Base-by-base conservation (phyloP, 53 echinoderm and acorn worm species). In the Crossaster papposus region DNA sequence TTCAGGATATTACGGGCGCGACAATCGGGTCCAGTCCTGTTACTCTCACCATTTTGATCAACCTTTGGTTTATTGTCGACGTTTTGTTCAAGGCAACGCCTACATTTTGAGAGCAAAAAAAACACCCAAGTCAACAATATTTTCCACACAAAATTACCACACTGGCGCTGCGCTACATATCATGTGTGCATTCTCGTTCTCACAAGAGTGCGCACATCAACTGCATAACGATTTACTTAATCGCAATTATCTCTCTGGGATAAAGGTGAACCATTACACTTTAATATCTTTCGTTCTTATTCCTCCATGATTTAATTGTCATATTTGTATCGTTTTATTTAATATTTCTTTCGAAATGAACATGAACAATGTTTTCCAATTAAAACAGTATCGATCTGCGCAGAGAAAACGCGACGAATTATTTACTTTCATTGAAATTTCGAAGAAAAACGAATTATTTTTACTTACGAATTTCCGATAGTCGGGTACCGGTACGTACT, bases 81-180 rank as follows among this genome's bases (percentile, higher is more conserved):
- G 72, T 18, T 22, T 18, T 31, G 62, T 30, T 30, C 55, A 31
- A n/a, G 87, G 72, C 76, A 87, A 87, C 87, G 87, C 87, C 87
- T 87, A 87, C 87, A 87, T 84, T 84, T 72, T 72, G 17, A 72
- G 6, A 26, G 84, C 23, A 84, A 72, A 65, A 62, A 71, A 36
- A 18, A 31, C 64, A 64, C n/a, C n/a, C 62, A 44, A 62, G 62
- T 62, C 17, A 68, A 26, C 3, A 68, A n/a, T 20, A 3, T 68
- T 26, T n/a, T n/a, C n/a, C n/a, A n/a, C n/a, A n/a, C n/a, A n/a
- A n/a, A n/a, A n/a, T n/a, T n/a, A n/a, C n/a, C 58, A 58, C 58
- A 31, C 20, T 23, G 24, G n/a, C 2, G 12, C 36, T 62, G 18
- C 81, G 24, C 5, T 31, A 34, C 65, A 13, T 44, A 30, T 26